A percentile compares a stretch with the other conserved stretches of the same genome.
These are phyloP conservation scores for Axis porcinus DNA, from an alignment of 2,113 vertebrate genomes.

Conservation along the genomic window DNA sequence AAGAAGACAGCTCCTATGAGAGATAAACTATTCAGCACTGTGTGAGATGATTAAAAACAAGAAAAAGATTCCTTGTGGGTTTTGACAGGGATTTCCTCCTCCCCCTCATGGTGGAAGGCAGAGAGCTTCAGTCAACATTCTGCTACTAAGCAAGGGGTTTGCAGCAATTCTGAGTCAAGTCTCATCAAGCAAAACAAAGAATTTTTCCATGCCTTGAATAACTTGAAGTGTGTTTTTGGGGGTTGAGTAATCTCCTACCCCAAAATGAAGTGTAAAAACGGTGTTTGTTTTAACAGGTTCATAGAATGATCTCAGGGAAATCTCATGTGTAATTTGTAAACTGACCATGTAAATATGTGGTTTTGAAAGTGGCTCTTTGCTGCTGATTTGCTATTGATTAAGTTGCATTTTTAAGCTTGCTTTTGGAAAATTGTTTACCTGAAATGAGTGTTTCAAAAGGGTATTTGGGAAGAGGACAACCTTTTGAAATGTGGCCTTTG, in stretches of 20 bases:
- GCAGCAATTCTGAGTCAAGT: background rate
- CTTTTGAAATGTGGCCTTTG: background rate
- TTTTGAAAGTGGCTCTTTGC: background rate
- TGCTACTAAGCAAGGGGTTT: background rate
- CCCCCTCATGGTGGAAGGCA: background rate
- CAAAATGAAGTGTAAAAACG: background rate
- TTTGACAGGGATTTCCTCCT: background rate
- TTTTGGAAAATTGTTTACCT: background rate
- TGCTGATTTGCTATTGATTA: background rate
- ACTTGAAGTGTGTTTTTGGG: background rate
- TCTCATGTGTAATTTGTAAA: background rate
- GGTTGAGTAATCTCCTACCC: background rate
- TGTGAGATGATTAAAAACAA: slow-evolving; percentile 25
- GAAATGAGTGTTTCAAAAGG: background rate
- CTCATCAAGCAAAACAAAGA: background rate
- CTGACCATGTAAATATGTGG: background rate
- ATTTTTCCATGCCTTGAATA: background rate
- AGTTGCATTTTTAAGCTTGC: background rate
- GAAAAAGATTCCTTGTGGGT: background rate
- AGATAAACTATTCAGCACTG: background rate
- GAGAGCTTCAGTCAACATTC: background rate
- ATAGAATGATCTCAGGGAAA: background rate
- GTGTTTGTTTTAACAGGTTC: background rate
- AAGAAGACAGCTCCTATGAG: background rate
- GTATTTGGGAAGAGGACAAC: background rate